Conservation (phyloP, 2,797 vertebrate genomes). For the Pantherophis alleghaniensis region DNA sequence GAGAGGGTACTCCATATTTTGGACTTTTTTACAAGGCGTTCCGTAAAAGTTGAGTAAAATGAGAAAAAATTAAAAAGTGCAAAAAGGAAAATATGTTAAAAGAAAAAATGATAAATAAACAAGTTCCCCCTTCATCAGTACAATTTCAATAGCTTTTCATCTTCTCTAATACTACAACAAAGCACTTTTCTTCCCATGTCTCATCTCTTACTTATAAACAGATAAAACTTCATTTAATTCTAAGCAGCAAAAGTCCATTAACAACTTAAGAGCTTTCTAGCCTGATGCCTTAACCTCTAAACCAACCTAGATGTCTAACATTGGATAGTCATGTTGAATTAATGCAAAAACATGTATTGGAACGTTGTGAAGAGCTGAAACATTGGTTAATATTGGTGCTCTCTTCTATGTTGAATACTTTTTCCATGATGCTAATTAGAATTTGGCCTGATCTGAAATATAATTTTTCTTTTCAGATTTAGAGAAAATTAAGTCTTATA, state of each 20-base stretch:
- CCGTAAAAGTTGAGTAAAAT: not conserved
- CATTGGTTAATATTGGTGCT: not conserved
- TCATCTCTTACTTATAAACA: not conserved
- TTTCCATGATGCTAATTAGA: not conserved
- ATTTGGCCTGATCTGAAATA: not conserved
- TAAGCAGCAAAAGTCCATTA: not conserved
- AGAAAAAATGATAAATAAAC: not conserved
- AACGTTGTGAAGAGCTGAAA: not conserved
- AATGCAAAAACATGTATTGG: not conserved
- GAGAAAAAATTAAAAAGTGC: not conserved
- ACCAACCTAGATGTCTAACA: not conserved
- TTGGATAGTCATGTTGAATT: not conserved
- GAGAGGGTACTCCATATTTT: not conserved
- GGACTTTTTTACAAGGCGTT: not conserved
- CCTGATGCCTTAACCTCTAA: not conserved
- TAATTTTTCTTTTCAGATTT: constrained; percentile 79
- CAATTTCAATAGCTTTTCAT: not conserved
- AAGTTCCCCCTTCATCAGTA: not conserved
- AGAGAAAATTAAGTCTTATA: constrained; percentile 97
- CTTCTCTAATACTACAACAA: not conserved
- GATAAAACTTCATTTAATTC: not conserved
- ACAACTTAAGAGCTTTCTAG: not conserved
- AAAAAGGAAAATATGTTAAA: not conserved
- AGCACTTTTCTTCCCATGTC: not conserved
- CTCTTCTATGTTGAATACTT: not conserved